Percentiles rank a stretch among this genome's conserved stretches.
Evolutionary conservation across 23 tunicate genomes (phyloP).

Genomic region (Styela plicata): DNA sequence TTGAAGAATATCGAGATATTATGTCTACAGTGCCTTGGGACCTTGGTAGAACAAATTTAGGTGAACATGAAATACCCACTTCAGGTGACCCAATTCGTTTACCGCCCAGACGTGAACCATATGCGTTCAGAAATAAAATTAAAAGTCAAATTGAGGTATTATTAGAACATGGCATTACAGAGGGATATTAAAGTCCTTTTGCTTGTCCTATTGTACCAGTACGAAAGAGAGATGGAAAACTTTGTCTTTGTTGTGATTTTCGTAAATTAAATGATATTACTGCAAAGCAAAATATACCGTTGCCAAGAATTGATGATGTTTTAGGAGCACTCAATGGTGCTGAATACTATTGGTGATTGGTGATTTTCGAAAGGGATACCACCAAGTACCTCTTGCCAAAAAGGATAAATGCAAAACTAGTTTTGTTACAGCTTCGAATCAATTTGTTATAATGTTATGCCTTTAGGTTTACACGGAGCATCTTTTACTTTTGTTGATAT

Average conservation of each 20-base stretch:
- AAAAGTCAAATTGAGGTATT: neutral
- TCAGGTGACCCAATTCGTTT: neutral
- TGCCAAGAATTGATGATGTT: neutral
- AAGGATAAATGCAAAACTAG: neutral
- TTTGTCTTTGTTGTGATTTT: neutral
- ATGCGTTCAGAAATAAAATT: neutral
- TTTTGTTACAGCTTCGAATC: neutral
- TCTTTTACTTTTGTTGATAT: neutral
- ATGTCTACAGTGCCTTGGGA: neutral
- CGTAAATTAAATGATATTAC: neutral
- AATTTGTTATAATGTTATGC: neutral
- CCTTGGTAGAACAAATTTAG: neutral
- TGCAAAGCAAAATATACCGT: neutral
- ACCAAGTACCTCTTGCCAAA: neutral
- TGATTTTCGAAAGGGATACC: neutral
- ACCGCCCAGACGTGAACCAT: neutral
- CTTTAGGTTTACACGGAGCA: neutral
- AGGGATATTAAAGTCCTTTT: neutral
- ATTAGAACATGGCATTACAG: neutral
- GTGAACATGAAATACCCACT: neutral
- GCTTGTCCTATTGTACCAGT: neutral
- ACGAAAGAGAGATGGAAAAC: neutral
- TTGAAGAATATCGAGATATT: neutral
- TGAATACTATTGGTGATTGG: neutral
- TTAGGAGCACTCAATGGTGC: neutral